Percentiles rank a stretch among this genome's conserved stretches.
Evolutionary conservation across 2,797 vertebrate species (phyloP).

Genomic region (Spatula versicolor): DNA sequence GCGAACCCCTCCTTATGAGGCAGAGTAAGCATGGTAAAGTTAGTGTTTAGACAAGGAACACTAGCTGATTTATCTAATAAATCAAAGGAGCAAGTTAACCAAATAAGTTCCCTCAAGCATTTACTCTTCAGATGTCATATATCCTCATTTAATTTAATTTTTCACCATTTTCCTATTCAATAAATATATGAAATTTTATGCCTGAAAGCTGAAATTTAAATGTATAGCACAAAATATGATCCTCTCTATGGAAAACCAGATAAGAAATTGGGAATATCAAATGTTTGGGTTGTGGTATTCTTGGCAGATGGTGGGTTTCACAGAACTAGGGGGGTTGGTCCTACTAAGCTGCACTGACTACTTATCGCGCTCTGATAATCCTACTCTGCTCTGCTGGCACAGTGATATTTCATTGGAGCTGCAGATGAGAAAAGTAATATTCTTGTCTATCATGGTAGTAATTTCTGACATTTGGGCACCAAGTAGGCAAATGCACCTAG

Average conservation of each 20-base stretch:
- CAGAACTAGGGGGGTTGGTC: not conserved
- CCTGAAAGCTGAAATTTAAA: constrained; percentile 19
- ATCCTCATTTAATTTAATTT: constrained; percentile 54
- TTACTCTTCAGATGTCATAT: constrained; percentile 31
- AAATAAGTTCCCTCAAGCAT: constrained; percentile 21
- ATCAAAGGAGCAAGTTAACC: constrained; percentile 38
- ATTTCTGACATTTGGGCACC: not conserved
- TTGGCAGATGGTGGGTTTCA: not conserved
- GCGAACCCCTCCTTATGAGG: not conserved
- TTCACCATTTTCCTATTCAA: constrained; percentile 27
- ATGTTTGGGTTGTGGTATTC: not conserved
- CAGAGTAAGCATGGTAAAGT: constrained; percentile 20
- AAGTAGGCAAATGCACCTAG: not conserved
- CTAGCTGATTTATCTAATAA: constrained; percentile 60
- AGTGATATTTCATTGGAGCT: not conserved
- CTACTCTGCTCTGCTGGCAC: not conserved
- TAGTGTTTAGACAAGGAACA: constrained; percentile 37
- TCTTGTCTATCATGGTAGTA: not conserved
- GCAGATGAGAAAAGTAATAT: not conserved
- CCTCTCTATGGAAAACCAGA: constrained; percentile 37
- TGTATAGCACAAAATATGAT: not conserved
- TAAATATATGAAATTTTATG: constrained; percentile 28
- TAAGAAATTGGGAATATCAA: not conserved
- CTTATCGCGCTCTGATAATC: not conserved
- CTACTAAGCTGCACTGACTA: not conserved